These are phyloP conservation scores for Lycaon pictus DNA, from an alignment of 2,113 vertebrate species.

Conservation along the genomic window DNA sequence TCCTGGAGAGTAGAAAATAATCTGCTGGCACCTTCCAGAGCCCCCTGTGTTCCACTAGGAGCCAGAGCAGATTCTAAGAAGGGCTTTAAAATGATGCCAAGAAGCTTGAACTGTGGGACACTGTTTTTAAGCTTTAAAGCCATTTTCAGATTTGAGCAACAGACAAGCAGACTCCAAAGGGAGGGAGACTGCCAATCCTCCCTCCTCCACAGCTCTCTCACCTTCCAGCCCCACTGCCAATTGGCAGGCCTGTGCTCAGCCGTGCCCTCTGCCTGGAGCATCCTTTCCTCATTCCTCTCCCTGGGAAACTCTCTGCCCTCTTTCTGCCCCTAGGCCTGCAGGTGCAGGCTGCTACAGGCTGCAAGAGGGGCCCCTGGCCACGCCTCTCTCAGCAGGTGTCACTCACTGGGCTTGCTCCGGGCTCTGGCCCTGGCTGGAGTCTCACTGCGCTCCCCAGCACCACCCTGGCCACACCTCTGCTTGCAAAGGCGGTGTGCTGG, in stretches of 20 bases:
- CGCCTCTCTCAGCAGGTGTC: not conserved
- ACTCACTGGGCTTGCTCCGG: not conserved
- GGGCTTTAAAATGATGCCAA: not conserved
- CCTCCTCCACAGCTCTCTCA: fast-evolving
- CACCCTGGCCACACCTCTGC: fast-evolving
- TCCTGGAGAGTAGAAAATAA: not conserved
- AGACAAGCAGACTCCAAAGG: not conserved
- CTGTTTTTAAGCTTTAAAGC: not conserved
- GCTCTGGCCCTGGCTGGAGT: not conserved
- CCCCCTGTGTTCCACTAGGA: not conserved
- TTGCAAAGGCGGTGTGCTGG: fast-evolving
- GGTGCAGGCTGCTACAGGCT: not conserved
- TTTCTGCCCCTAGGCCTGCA: not conserved
- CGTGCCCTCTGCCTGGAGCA: not conserved
- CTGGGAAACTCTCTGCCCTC: not conserved
- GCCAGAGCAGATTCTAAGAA: not conserved
- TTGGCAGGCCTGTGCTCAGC: not conserved
- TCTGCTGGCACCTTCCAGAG: not conserved
- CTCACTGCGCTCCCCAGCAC: not conserved
- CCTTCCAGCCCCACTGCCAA: not conserved
- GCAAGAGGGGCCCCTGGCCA: not conserved
- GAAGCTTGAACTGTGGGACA: not conserved
- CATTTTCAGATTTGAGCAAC: not conserved
- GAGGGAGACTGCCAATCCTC: not conserved
- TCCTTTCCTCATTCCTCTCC: not conserved